These are phyloP conservation scores for Cochlearius cochlearius DNA, from an alignment of 2,113 vertebrate genomes.

Conservation along the genomic window DNA sequence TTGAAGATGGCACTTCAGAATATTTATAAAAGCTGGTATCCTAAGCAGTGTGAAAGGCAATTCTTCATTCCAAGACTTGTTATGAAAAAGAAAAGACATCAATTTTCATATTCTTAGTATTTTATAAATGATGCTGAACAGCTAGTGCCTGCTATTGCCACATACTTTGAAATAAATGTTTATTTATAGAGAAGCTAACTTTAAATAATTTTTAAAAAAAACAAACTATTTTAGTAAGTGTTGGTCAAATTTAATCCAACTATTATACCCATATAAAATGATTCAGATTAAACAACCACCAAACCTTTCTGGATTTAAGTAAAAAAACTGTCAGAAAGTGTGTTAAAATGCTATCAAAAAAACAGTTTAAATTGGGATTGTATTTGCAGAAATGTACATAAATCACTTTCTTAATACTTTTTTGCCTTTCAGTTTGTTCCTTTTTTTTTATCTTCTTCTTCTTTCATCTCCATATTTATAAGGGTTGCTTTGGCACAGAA, in stretches of 20 bases:
- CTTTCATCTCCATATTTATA: background rate
- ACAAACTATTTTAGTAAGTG: background rate
- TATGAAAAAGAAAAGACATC: background rate
- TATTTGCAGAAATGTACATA: background rate
- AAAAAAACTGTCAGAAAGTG: background rate
- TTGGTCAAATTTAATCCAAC: background rate
- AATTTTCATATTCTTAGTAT: background rate
- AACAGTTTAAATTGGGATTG: background rate
- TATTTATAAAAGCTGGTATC: background rate
- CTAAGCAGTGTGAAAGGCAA: background rate
- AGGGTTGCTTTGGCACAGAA: background rate
- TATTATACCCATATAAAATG: background rate
- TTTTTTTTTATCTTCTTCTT: background rate
- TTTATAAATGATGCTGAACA: background rate
- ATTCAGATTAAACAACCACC: background rate
- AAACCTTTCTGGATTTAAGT: background rate
- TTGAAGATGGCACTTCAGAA: background rate
- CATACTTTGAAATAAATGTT: background rate
- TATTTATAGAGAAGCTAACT: background rate
- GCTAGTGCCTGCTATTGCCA: background rate
- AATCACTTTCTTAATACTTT: background rate
- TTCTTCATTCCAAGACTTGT: background rate
- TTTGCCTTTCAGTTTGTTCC: background rate
- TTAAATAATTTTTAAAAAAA: background rate
- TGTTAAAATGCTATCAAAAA: background rate